phyloP scores from a whole-genome alignment of 2,888 invertebrate genomes.

The Lampropteryx suffumata region DNA sequence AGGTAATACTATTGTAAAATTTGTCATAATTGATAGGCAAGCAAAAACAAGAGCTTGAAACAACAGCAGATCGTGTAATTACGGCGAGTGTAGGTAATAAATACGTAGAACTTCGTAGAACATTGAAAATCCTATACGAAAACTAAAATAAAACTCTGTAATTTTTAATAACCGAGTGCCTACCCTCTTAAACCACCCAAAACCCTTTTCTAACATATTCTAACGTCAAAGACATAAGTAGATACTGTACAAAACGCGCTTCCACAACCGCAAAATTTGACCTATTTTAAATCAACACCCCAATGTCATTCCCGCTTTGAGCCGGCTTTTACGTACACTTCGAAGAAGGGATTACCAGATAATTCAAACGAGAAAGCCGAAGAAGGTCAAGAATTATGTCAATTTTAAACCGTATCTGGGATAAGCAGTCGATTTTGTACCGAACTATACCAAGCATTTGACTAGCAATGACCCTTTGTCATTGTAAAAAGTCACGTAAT shows the following conservation, averaged over 20 bases:
- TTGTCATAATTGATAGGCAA: too few relatives aligned
- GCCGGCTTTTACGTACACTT: conserved; percentile 76
- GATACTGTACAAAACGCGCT: conserved; percentile 79
- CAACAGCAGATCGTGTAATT: not conserved
- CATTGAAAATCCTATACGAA: too few relatives aligned
- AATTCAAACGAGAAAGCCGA: conserved; percentile 12
- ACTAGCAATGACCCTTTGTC: too few relatives aligned
- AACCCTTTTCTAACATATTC: conserved; percentile 65
- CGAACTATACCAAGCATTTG: too few relatives aligned
- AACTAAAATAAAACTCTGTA: not conserved
- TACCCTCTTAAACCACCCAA: conserved; percentile 44
- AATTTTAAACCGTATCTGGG: too few relatives aligned
- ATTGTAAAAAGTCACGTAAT: not conserved
- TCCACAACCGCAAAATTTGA: conserved; percentile 74
- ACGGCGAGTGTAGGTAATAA: too few relatives aligned
- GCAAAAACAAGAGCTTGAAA: too few relatives aligned
- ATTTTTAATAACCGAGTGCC: conserved; percentile 52
- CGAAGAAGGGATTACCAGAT: conserved; percentile 73
- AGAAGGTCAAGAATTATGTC: conserved; percentile 9
- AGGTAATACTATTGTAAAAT: too few relatives aligned
- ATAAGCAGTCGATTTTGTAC: too few relatives aligned
- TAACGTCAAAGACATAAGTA: conserved; percentile 67
- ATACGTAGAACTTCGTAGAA: not conserved
- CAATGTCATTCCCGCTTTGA: conserved; percentile 59
- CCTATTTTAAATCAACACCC: conserved; percentile 57